phyloP scores from a whole-genome alignment of 2,888 invertebrate genomes.

The Caenorhabditis sp. region DNA sequence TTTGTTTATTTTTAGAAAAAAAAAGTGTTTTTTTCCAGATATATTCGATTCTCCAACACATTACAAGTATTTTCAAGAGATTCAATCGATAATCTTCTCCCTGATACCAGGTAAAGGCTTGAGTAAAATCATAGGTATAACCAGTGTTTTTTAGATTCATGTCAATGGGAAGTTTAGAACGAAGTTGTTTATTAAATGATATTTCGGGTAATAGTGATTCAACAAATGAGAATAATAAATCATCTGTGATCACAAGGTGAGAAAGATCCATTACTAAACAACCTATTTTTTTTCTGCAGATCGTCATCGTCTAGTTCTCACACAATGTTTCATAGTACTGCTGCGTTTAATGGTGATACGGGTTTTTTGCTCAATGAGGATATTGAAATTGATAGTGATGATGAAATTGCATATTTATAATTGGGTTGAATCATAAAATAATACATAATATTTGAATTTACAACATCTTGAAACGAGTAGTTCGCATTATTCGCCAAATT shows the following conservation, averaged over 20 bases:
- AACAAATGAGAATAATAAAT: conserved; percentile 15
- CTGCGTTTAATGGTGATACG: conserved; percentile 25
- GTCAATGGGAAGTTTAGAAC: conserved; percentile 40
- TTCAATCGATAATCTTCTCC: conserved; percentile 12
- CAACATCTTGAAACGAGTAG: neutral
- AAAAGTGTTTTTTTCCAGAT: conserved; percentile 14
- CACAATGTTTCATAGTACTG: conserved; percentile 16
- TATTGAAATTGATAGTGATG: conserved; percentile 30
- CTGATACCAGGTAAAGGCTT: conserved; percentile 8
- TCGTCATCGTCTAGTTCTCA: conserved; percentile 24
- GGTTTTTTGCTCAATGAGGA: conserved; percentile 21
- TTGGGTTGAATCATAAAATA: neutral
- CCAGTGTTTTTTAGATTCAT: conserved; percentile 13
- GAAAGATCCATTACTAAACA: neutral
- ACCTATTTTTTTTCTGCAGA: conserved; percentile 6
- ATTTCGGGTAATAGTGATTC: conserved; percentile 39
- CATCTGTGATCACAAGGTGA: conserved; percentile 16
- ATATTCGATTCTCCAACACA: conserved; percentile 36
- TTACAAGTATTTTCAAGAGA: conserved; percentile 37
- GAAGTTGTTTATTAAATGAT: conserved; percentile 32
- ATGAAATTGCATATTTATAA: conserved; percentile 38
- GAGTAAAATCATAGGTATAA: neutral
- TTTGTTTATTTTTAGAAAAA: too few relatives aligned
- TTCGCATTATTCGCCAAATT: neutral
- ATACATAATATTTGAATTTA: neutral